Percentiles rank a stretch among this genome's conserved stretches.
phyloP scores from a whole-genome alignment of 2,113 vertebrate species.

The Phainopepla nitens region DNA sequence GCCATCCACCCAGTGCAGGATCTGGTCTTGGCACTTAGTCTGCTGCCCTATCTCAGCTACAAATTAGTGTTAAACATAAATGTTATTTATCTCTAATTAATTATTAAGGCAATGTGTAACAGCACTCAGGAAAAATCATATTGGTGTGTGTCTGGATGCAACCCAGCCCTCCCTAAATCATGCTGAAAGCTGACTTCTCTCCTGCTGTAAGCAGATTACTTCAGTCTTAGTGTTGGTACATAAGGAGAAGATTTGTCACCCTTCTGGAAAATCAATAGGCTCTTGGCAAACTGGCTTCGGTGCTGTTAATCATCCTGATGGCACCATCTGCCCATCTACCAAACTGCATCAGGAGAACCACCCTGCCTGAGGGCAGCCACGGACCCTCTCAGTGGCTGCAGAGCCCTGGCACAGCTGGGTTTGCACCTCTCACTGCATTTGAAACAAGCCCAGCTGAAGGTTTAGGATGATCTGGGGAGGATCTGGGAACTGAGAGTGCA shows the following conservation, averaged over 20 bases:
- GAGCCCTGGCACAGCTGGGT: background rate
- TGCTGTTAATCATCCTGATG: constrained; percentile 7
- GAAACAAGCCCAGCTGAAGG: background rate
- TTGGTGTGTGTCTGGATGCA: background rate
- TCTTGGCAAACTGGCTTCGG: background rate
- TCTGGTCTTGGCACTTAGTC: background rate
- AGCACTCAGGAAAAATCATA: background rate
- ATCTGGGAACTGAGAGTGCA: background rate
- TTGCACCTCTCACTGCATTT: background rate
- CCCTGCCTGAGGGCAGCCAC: background rate
- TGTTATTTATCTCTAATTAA: constrained; percentile 27
- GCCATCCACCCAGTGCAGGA: background rate
- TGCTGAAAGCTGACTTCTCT: background rate
- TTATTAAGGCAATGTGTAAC: constrained; percentile 5
- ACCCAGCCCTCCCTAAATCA: background rate
- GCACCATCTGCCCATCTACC: background rate
- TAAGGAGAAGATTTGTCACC: constrained; percentile 14
- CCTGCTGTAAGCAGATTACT: background rate
- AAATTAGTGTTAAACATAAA: background rate
- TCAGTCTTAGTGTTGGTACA: background rate
- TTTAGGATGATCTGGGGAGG: background rate
- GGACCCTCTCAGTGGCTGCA: background rate
- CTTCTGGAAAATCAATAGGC: constrained; percentile 18
- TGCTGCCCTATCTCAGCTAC: background rate
- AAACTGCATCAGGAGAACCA: background rate